Conservation (phyloP, 2,797 vertebrate genomes). For the Paratrypauchen microcephalus region DNA sequence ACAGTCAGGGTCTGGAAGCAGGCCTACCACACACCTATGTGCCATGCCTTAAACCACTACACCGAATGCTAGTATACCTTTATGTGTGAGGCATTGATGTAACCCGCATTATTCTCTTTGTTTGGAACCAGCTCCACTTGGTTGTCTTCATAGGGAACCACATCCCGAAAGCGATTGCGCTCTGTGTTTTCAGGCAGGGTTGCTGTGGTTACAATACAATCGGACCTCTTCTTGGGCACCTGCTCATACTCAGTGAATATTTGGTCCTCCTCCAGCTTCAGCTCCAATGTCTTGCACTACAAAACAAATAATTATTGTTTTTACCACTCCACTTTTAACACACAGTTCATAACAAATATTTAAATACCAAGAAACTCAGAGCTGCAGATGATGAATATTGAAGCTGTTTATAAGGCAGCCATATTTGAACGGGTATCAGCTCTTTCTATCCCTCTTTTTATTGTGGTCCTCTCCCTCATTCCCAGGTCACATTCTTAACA, state of each 20-base stretch:
- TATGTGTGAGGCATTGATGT: conserved; percentile 96
- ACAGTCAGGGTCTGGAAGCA: no score
- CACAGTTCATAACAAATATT: not conserved
- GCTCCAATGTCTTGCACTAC: conserved; percentile 90
- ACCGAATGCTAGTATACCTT: conserved; percentile 77
- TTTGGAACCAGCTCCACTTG: conserved; percentile 92
- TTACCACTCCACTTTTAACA: not conserved
- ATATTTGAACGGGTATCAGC: conserved; percentile 46
- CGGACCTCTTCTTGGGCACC: conserved; percentile 88
- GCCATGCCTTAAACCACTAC: no score
- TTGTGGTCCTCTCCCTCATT: conserved; percentile 35
- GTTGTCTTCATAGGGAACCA: conserved; percentile 93
- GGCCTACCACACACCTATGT: no score
- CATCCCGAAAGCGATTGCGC: conserved; percentile 92
- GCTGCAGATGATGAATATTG: conserved; percentile 4
- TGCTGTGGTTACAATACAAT: conserved; percentile 84
- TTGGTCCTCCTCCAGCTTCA: conserved; percentile 90
- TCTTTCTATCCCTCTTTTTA: conserved; percentile 42
- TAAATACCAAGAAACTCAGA: not conserved
- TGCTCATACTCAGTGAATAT: conserved; percentile 96
- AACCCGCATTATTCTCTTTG: conserved; percentile 97
- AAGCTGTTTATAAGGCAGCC: conserved; percentile 51
- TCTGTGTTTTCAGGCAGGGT: conserved; percentile 87
- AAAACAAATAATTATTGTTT: conserved; percentile 24
- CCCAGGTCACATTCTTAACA: conserved; percentile 72